Evolutionary conservation across 2,113 vertebrate species (phyloP).

Genomic region (Myodes glareolus): DNA sequence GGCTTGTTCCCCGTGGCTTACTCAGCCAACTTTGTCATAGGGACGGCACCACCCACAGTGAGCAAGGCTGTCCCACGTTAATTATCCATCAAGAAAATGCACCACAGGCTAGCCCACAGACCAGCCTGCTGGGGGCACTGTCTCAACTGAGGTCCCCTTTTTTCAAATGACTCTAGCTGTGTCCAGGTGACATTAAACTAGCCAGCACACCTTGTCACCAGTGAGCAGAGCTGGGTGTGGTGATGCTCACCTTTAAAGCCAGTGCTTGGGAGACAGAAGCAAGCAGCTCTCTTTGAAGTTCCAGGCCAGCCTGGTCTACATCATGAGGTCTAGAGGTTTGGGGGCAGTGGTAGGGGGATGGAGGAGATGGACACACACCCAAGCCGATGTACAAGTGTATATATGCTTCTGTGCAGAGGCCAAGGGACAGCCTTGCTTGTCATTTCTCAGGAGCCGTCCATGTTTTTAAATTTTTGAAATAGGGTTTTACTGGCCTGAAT

Average conservation of each 20-base stretch:
- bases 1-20: not conserved
- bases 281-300: not conserved
- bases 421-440: not conserved
- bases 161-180: not conserved
- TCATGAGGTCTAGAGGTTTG: not conserved
- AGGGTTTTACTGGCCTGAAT: not conserved
- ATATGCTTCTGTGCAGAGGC: not conserved
- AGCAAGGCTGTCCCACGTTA: not conserved
- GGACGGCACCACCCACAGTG: not conserved
- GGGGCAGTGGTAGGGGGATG: not conserved
- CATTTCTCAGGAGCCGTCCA: not conserved
- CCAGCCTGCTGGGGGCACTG: not conserved
- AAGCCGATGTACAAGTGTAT: not conserved
- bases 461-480: not conserved
- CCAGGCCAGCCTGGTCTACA: not conserved
- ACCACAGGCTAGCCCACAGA: not conserved
- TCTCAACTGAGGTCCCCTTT: not conserved
- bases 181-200: not conserved
- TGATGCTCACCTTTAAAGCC: not conserved
- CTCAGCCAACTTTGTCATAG: not conserved
- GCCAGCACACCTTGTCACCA: not conserved
- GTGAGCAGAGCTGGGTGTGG: not conserved
- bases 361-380: not conserved
- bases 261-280: not conserved
- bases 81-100: not conserved